Evolutionary conservation across 35 echinoderm and acorn worm species (phyloP), one percentile per base, ranked within the genome.

Genomic region (Apostichopus parvimensis): DNA sequence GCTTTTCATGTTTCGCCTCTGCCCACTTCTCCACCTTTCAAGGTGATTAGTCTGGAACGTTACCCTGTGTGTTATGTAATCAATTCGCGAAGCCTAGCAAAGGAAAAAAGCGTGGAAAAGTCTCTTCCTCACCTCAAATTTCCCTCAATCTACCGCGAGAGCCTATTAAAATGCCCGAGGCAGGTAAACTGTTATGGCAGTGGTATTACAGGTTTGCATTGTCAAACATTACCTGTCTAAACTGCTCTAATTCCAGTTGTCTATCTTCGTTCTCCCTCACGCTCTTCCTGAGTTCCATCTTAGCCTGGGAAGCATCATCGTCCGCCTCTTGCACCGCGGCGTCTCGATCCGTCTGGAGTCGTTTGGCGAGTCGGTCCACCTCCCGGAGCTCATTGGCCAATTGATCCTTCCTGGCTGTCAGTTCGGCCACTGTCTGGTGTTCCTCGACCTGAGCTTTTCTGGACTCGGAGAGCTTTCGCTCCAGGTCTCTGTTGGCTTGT

Each of bases 351-450:
- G 97, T 75, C 82, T 98, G 93, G 17, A 98, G 93, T 20, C 91
- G 91, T 61, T 98, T 95, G 68, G 97, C 95, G 23, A 98, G 89
- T 18, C 94, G 77, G 82, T 98, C 97, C 60, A 98, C 93, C 62
- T 96, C 95, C 4, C 91, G 78, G 8, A 98, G 87, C 76, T 98
- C 97, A 18, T 76, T 64, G 3, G 93, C 93, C 1, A 98, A 93
- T 60, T 94, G 92, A 13, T 98, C 92, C 53, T 98, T 98, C 79
- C 93, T 95, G 0, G 87, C 75, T 11, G 57, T 92, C 23, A 98
- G 92, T 26, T 96, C 97, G 13, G 82, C 61, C 22, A 92, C 87
- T 64, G 87, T 95, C 68, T 87, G 55, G n/a, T 79, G 58, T 21
- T 93, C 97, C 25, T 94, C 91, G 4, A 94, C 87, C 14, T 73